phyloP scores from a whole-genome alignment of 37 sponge, comb jelly and placozoan species.

The Crambe crambe region DNA sequence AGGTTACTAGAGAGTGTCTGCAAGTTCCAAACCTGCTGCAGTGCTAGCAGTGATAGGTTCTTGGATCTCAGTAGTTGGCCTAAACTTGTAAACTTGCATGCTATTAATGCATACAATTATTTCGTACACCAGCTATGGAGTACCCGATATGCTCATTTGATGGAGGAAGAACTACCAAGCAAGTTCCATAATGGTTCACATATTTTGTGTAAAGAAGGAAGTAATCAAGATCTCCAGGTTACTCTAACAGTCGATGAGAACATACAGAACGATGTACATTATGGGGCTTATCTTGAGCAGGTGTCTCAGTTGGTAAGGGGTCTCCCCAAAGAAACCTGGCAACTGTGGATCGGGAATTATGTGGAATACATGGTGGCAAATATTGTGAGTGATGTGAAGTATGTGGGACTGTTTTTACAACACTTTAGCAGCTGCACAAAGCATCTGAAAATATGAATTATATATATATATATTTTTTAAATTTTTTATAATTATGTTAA shows the following conservation, averaged over 20 bases:
- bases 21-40: constrained; percentile 19
- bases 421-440: constrained; percentile 55
- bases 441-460: not conserved
- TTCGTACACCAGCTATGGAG: constrained; percentile 67
- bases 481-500: too few relatives aligned
- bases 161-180: constrained; percentile 46
- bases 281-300: constrained; percentile 15
- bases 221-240: not conserved
- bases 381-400: constrained; percentile 43
- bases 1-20: constrained; percentile 37
- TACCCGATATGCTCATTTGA: constrained; percentile 41
- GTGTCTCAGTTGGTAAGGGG: constrained; percentile 28
- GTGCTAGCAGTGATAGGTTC: constrained; percentile 11
- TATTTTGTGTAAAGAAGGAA: constrained; percentile 38
- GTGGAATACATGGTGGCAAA: constrained; percentile 64
- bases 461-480: too few relatives aligned
- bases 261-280: not conserved
- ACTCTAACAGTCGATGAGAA: constrained; percentile 2
- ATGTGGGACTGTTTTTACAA: constrained; percentile 73
- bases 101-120: constrained; percentile 5
- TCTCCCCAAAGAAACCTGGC: constrained; percentile 75
- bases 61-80: not conserved
- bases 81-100: not conserved
- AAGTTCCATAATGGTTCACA: not conserved
- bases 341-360: constrained; percentile 85